Evolutionary conservation across 2,888 invertebrate species (phyloP).

Genomic region (Dryocosmus kuriphilus): DNA sequence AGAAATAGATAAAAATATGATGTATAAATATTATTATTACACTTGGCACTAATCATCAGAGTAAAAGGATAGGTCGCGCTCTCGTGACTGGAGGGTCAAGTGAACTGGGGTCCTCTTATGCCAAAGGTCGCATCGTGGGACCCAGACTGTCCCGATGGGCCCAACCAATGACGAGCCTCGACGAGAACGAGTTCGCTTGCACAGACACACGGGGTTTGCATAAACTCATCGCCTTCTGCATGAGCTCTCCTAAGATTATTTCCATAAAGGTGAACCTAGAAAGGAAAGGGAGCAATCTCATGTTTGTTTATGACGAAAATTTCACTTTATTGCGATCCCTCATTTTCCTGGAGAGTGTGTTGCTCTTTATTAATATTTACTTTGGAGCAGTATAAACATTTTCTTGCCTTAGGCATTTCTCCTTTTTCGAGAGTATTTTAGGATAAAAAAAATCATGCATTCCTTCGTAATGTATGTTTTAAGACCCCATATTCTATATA

Average conservation of each 20-base stretch:
- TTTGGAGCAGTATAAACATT: neutral
- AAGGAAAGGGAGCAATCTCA: slow-evolving; percentile 9
- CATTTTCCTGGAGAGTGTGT: neutral
- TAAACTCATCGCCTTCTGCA: slow-evolving; percentile 18
- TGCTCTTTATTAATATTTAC: slow-evolving; percentile 17
- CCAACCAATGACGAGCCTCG: slow-evolving; percentile 62
- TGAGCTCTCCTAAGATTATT: slow-evolving; percentile 38
- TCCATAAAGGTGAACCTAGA: slow-evolving; percentile 31
- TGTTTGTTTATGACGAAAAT: slow-evolving; percentile 9
- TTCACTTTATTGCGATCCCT: neutral
- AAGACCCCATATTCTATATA: neutral
- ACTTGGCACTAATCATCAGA: slow-evolving; percentile 20
- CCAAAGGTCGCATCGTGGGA: slow-evolving; percentile 68
- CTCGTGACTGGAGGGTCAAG: slow-evolving; percentile 48
- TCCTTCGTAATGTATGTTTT: neutral
- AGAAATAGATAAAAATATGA: neutral
- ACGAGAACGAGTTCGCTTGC: slow-evolving; percentile 63
- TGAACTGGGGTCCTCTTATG: slow-evolving; percentile 63
- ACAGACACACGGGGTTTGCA: slow-evolving; percentile 5
- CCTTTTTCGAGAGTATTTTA: neutral
- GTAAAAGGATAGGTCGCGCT: slow-evolving; percentile 10
- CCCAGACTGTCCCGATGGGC: slow-evolving; percentile 59
- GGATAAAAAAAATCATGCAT: neutral
- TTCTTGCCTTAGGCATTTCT: neutral
- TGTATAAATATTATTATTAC: neutral